phyloP scores from a whole-genome alignment of 1,140 invertebrate species.

The Drosophila tristis region DNA sequence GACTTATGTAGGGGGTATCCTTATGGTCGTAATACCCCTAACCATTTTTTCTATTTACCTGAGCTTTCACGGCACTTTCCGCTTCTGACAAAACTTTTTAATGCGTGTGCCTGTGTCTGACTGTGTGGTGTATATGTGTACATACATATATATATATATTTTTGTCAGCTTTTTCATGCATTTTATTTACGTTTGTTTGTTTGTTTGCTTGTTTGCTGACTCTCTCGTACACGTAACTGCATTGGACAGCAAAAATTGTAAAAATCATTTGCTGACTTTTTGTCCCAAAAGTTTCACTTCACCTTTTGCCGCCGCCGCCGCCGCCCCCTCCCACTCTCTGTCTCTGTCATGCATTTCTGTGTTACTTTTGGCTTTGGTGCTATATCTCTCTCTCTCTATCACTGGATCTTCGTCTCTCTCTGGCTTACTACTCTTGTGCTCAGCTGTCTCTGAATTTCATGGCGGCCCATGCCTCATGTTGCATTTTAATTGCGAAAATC shows the following conservation, averaged over 20 bases:
- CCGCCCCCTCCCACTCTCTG: neutral
- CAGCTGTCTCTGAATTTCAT: neutral
- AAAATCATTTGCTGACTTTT: slow-evolving; percentile 72
- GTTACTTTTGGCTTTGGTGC: neutral
- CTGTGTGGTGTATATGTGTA: neutral
- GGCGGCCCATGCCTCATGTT: slow-evolving; percentile 21
- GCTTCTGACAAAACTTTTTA: slow-evolving; percentile 32
- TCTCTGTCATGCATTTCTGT: neutral
- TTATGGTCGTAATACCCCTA: no score
- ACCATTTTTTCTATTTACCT: no score
- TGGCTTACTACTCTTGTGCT: neutral
- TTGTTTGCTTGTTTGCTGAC: slow-evolving; percentile 2
- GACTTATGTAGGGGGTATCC: no score
- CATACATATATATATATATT: neutral
- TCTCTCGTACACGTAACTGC: slow-evolving; percentile 31
- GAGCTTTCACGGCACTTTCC: no score
- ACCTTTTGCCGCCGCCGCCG: no score
- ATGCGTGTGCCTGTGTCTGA: neutral
- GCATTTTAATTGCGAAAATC: slow-evolving; percentile 70
- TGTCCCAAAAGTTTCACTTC: slow-evolving; percentile 31
- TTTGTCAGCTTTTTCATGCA: slow-evolving; percentile 40
- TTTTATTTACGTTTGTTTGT: slow-evolving; percentile 41
- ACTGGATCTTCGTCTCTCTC: neutral
- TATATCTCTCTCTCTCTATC: neutral
- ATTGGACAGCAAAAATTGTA: slow-evolving; percentile 49